Evolutionary conservation across 2,113 vertebrate genomes (phyloP).

Genomic region (Coptodon rendalli): DNA sequence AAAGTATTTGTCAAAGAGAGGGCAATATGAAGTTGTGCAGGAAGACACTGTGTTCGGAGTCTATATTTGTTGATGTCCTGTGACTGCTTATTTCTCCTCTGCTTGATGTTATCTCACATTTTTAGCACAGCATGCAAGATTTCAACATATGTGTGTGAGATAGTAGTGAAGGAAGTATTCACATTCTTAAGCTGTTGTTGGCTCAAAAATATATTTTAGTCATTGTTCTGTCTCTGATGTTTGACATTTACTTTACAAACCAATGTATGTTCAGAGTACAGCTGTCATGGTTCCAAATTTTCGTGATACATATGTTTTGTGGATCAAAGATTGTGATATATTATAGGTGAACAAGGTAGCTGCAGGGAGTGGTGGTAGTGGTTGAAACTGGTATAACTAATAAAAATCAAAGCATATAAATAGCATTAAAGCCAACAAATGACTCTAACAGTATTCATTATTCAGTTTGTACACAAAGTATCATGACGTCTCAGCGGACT

Average conservation of each 20-base stretch:
- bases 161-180: not conserved
- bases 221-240: not conserved
- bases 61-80: not conserved
- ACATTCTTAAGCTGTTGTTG: not conserved
- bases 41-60: not conserved
- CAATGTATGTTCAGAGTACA: not conserved
- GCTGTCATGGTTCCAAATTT: not conserved
- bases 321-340: not conserved
- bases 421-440: not conserved
- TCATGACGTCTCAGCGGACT: not conserved
- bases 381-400: not conserved
- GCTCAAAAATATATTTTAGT: not conserved
- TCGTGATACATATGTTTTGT: not conserved
- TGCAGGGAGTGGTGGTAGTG: not conserved
- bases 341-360: not conserved
- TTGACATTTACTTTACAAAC: not conserved
- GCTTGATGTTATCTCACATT: not conserved
- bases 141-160: not conserved
- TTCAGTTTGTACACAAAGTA: not conserved
- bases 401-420: not conserved
- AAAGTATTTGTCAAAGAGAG: slow-evolving; percentile 3
- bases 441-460: not conserved
- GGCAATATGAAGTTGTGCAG: not conserved
- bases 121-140: not conserved
- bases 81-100: not conserved